These are phyloP conservation scores for Lucilia sericata DNA, from an alignment of 1,140 invertebrate species.

Conservation along the genomic window DNA sequence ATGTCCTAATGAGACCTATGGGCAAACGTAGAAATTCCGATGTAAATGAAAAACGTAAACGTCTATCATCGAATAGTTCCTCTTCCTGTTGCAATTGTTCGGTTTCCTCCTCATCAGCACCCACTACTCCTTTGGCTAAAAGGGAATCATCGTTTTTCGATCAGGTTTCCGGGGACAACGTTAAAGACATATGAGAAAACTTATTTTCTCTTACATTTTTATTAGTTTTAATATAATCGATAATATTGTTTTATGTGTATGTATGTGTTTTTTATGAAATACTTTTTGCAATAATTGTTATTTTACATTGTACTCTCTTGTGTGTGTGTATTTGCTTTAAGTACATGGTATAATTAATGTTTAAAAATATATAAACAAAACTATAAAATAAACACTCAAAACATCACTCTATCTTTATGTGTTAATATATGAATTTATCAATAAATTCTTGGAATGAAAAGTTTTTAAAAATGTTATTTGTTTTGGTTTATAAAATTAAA, in stretches of 20 bases:
- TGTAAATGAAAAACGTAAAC: constrained; percentile 2
- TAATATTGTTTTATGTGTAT: not conserved
- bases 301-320: not conserved
- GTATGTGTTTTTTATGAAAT: not conserved
- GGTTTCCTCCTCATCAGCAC: constrained; percentile 15
- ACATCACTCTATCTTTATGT: not conserved
- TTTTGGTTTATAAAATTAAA: too few species aligned
- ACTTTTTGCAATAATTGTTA: not conserved
- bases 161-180: not conserved
- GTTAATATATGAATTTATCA: not conserved
- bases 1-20: not conserved
- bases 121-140: not conserved
- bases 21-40: constrained; percentile 30
- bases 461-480: too few species aligned
- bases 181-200: not conserved
- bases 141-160: not conserved
- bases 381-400: not conserved
- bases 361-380: too few species aligned
- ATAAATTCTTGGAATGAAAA: too few species aligned
- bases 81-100: constrained; percentile 29
- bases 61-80: constrained; percentile 24
- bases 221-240: not conserved
- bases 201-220: not conserved
- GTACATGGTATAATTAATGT: not conserved
- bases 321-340: not conserved